Evolutionary conservation across 1,140 invertebrate species (phyloP).

Genomic region (Caenorhabditis inopinata): DNA sequence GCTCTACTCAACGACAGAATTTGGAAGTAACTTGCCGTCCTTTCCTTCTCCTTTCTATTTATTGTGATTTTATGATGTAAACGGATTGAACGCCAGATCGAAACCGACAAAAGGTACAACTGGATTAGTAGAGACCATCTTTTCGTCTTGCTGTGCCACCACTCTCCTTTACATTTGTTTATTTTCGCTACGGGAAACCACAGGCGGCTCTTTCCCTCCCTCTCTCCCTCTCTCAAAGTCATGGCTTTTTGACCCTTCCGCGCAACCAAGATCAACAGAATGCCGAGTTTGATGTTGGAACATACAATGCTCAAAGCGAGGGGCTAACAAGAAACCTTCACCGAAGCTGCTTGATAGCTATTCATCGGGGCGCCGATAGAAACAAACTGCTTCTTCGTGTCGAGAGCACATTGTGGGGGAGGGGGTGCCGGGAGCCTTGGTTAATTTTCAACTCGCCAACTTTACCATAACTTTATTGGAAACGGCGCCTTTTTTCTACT

Average conservation of each 20-base stretch:
- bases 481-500: neutral
- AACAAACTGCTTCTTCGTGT: too few species aligned
- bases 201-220: conserved; percentile 16
- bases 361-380: neutral
- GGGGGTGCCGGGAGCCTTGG: too few species aligned
- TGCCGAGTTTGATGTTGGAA: neutral
- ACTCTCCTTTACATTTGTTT: neutral
- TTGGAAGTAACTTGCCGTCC: neutral
- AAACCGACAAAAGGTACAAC: conserved; percentile 24
- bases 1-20: neutral
- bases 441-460: too few species aligned
- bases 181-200: conserved; percentile 32
- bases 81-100: conserved; percentile 13
- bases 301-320: neutral
- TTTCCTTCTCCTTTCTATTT: neutral
- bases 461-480: too few species aligned
- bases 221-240: conserved; percentile 18
- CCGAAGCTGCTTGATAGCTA: neutral
- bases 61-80: conserved; percentile 30
- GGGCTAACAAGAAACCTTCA: neutral
- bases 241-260: conserved; percentile 10
- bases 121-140: conserved; percentile 9
- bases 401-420: too few species aligned
- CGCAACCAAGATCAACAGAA: conserved; percentile 12
- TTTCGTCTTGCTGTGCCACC: neutral